phyloP scores from a whole-genome alignment of 2,797 vertebrate species.

The Falco cherrug region DNA sequence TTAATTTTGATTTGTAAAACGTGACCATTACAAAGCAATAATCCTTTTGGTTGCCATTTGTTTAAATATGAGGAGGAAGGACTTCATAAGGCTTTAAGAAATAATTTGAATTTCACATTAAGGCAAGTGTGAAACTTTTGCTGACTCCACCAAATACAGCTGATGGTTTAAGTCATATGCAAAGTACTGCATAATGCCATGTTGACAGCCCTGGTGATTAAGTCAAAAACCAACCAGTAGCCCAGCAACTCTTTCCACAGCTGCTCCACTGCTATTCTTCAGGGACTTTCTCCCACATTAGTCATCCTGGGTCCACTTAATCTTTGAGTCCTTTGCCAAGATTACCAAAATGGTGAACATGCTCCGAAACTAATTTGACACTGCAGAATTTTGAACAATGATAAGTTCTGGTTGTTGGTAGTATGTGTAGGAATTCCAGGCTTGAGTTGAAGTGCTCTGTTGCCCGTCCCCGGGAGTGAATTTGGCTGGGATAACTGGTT shows the following conservation, averaged over 20 bases:
- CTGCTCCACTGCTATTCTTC: neutral
- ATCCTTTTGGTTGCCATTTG: neutral
- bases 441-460: neutral
- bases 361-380: neutral
- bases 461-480: neutral
- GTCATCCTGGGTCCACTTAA: neutral
- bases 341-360: fast-evolving
- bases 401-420: neutral
- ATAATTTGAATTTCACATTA: neutral
- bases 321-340: neutral
- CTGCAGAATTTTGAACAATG: neutral
- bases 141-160: neutral
- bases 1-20: neutral
- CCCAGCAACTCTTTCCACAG: neutral
- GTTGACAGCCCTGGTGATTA: neutral
- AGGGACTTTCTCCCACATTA: neutral
- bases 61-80: neutral
- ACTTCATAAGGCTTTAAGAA: neutral
- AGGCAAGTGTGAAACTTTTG: neutral
- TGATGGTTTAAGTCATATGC: neutral
- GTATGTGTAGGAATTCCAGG: neutral
- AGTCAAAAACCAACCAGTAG: neutral
- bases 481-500: neutral
- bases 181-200: neutral
- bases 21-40: neutral